A percentile compares a stretch with the other conserved stretches of the same genome.
Conservation (phyloP, 2,113 vertebrate genomes). For the Macheiramphus alcinus region DNA sequence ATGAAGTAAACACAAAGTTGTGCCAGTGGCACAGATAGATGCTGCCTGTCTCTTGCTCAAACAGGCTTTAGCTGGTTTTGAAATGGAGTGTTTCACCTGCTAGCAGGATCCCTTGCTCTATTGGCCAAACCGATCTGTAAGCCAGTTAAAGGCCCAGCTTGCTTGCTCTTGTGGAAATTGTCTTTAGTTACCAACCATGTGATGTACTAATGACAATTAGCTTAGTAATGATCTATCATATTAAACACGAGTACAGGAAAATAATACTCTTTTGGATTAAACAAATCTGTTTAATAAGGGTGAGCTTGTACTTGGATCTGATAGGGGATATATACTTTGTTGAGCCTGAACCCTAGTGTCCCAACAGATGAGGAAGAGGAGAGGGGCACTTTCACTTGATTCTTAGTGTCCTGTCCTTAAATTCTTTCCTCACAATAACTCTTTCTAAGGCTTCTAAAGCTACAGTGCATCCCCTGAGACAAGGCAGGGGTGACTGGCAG, state of each 20-base stretch:
- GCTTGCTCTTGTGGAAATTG: rapidly evolving
- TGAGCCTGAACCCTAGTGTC: background rate
- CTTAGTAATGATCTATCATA: background rate
- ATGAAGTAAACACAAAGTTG: background rate
- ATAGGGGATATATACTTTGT: background rate
- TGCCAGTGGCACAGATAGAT: background rate
- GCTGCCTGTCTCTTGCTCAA: background rate
- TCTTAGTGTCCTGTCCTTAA: background rate
- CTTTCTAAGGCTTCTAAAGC: background rate
- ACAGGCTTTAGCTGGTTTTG: background rate
- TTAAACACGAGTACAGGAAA: background rate
- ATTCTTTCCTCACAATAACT: background rate
- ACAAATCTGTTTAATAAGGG: background rate
- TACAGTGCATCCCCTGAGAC: background rate
- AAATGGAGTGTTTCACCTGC: background rate
- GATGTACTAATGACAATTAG: background rate
- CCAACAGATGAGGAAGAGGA: background rate
- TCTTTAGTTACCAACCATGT: background rate
- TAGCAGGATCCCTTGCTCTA: background rate
- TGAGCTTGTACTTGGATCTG: background rate
- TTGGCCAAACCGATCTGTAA: background rate
- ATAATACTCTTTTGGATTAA: background rate
- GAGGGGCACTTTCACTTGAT: background rate
- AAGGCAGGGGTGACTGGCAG: background rate
- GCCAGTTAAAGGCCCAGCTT: background rate